Evolutionary conservation across 2,113 vertebrate genomes (phyloP), one percentile per base, ranked within the genome.

Genomic region (Tenebrosternarchus preto): DNA sequence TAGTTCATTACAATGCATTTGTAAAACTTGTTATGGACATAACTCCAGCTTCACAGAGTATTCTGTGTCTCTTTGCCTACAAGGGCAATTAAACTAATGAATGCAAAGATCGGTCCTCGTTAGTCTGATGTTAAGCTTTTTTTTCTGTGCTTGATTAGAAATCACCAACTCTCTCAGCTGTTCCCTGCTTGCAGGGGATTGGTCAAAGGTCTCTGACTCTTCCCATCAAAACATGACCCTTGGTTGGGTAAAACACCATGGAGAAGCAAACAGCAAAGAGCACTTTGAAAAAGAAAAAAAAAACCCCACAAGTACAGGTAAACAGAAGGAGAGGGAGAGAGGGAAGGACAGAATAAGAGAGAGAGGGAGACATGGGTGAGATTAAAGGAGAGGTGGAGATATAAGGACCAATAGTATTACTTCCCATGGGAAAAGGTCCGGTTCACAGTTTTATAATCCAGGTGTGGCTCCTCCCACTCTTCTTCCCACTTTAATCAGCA

Each of bases 361-460:
- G 63, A 43, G 43, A 59, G 8, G 27, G 16, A 27, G 15, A 33
- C 39, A 66, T 55, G 22, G 7, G n/a, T n/a, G n/a, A 50, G 63
- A 25, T 4, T 1, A 61, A 67, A 7, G 16, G 22, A 19, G 63
- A 43, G 43, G 46, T 4, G 27, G 16, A 27, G 15, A 33, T n/a
- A 17, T 76, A 80, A 82, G 76, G 56, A 85, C 53, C 59, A 61
- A 66, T 70, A 22, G 61, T 5, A 25, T 4, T 25, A 20, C 36
- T 80, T 73, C 73, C 74, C 0, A 17, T 74, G 39, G n/a, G 78
- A 81, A 36, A 9, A 33, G 55, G 66, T 61, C 74, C 82, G 74
- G 61, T 77, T 81, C 73, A 60, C 60, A 71, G 72, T 80, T 76
- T 78, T 77, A 79, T 83, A 31, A 53, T 72, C 43, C 69, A 74